A percentile compares a stretch with the other conserved stretches of the same genome.
Evolutionary conservation across 2,888 invertebrate genomes (phyloP).

Genomic region (Polyommatus icarus): DNA sequence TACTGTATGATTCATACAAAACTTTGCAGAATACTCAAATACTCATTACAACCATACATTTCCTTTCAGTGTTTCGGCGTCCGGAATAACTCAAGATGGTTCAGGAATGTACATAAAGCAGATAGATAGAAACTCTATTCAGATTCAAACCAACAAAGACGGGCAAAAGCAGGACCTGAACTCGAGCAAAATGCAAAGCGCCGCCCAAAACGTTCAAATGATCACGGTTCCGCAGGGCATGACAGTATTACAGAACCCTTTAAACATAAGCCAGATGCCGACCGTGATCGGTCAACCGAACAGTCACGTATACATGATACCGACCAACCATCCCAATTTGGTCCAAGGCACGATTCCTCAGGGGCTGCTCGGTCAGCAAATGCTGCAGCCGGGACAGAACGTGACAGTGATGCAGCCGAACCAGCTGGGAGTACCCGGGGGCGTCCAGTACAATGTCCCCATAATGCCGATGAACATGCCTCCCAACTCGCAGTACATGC

Average conservation of each 20-base stretch:
- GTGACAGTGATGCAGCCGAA: slow-evolving; percentile 75
- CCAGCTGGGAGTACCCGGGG: slow-evolving; percentile 66
- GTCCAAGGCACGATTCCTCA: slow-evolving; percentile 61
- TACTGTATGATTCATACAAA: too few species aligned
- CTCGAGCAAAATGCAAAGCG: slow-evolving; percentile 60
- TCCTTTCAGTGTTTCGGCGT: slow-evolving; percentile 59
- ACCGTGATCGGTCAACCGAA: slow-evolving; percentile 67
- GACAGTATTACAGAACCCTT: slow-evolving; percentile 71
- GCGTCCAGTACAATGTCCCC: slow-evolving; percentile 71
- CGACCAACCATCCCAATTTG: slow-evolving; percentile 65
- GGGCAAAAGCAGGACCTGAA: slow-evolving; percentile 65
- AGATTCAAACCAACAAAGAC: slow-evolving; percentile 68
- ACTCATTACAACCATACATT: background rate
- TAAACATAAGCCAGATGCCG: slow-evolving; percentile 69
- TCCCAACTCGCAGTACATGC: slow-evolving; percentile 68
- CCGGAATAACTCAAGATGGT: slow-evolving; percentile 62
- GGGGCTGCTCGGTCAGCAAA: slow-evolving; percentile 64
- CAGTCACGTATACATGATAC: slow-evolving; percentile 75
- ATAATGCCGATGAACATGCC: slow-evolving; percentile 73
- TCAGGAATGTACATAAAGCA: slow-evolving; percentile 73
- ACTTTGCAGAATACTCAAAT: background rate
- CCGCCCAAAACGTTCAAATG: slow-evolving; percentile 73
- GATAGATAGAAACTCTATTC: slow-evolving; percentile 69
- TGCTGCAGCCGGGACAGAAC: slow-evolving; percentile 68
- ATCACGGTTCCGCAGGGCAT: slow-evolving; percentile 73